Conservation (phyloP, 2,888 invertebrate genomes). For the Patella caerulea region DNA sequence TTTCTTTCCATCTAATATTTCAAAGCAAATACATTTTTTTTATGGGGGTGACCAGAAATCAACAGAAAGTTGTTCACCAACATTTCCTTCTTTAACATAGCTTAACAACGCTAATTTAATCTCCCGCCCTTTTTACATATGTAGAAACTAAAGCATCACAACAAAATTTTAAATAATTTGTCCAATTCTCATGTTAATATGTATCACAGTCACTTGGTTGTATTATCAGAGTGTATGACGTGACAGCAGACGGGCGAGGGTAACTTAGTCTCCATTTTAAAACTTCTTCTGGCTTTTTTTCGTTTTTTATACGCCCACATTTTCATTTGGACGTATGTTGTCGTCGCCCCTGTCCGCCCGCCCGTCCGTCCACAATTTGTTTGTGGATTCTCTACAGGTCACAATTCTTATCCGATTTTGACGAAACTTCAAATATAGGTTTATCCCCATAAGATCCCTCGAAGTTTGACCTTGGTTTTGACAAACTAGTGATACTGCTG, state of each 20-base stretch:
- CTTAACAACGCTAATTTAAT: conserved; percentile 24
- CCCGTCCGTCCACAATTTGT: too few species aligned
- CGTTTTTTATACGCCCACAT: too few species aligned
- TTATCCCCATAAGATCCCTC: too few species aligned
- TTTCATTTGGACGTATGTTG: too few species aligned
- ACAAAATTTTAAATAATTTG: conserved; percentile 26
- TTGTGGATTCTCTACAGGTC: too few species aligned
- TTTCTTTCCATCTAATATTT: conserved; percentile 23
- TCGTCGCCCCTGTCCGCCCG: too few species aligned
- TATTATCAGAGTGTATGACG: conserved; percentile 14
- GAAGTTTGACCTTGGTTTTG: too few species aligned
- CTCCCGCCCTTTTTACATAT: conserved; percentile 3
- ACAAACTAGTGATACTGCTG: too few species aligned
- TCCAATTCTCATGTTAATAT: conserved; percentile 28
- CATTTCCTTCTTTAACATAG: conserved; percentile 23
- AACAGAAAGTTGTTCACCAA: conserved; percentile 26
- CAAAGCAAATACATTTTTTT: conserved; percentile 20
- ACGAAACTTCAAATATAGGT: too few species aligned
- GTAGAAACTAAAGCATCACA: conserved; percentile 24
- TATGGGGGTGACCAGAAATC: conserved; percentile 23
- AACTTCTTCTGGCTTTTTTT: not conserved
- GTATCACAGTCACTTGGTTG: conserved; percentile 24
- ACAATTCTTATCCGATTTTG: too few species aligned
- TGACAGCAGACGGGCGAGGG: not conserved
- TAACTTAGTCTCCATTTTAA: not conserved